phyloP scores from a whole-genome alignment of 2,888 invertebrate species.

The Myopa testacea region DNA sequence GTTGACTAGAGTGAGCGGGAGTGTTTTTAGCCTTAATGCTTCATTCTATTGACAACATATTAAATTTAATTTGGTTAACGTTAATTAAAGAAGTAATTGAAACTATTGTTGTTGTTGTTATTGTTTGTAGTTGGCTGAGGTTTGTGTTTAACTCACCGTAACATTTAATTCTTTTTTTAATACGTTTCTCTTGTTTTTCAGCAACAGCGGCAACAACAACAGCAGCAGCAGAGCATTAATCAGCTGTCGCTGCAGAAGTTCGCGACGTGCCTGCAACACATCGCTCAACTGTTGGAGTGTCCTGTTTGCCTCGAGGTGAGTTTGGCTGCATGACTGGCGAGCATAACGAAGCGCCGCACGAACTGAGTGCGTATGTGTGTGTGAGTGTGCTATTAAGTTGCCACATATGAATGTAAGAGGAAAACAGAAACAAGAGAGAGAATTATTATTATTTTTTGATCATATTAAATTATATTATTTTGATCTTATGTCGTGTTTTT shows the following conservation, averaged over 20 bases:
- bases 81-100: too few species aligned
- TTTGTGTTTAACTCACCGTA: too few species aligned
- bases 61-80: too few species aligned
- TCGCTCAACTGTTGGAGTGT: slow-evolving; percentile 70
- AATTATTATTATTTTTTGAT: not conserved
- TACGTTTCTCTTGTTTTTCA: too few species aligned
- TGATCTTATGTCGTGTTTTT: not conserved
- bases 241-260: slow-evolving; percentile 69
- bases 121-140: too few species aligned
- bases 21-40: too few species aligned
- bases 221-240: slow-evolving; percentile 61
- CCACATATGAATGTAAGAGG: slow-evolving; percentile 48
- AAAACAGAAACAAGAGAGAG: not conserved
- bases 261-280: slow-evolving; percentile 69
- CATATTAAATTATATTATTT: not conserved
- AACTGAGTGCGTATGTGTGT: slow-evolving; percentile 34
- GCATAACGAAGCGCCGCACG: slow-evolving; percentile 22
- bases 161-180: too few species aligned
- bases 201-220: not conserved
- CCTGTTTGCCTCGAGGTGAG: slow-evolving; percentile 70
- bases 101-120: too few species aligned
- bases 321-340: slow-evolving; percentile 33
- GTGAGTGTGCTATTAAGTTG: slow-evolving; percentile 53
- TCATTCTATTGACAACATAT: too few species aligned
- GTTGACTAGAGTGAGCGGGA: too few species aligned